Evolutionary conservation across 2,113 vertebrate genomes (phyloP).

Genomic region (Petroica traversi): DNA sequence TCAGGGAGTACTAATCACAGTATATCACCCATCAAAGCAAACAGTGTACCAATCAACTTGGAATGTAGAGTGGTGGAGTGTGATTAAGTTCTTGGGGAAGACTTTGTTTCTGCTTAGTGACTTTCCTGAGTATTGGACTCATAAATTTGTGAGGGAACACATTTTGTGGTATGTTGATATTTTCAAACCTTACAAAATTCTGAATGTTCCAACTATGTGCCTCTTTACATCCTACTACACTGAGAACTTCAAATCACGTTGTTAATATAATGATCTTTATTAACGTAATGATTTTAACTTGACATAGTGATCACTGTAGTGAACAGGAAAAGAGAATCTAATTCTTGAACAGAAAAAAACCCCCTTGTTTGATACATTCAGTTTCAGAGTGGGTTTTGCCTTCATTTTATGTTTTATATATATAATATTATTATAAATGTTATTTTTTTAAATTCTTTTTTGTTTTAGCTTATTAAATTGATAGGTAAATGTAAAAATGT

Average conservation of each 20-base stretch:
- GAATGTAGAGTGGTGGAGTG: not conserved
- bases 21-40: not conserved
- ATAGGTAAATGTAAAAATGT: not conserved
- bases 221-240: not conserved
- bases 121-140: not conserved
- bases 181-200: not conserved
- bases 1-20: not conserved
- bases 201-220: not conserved
- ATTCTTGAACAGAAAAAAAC: not conserved
- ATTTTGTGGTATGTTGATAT: not conserved
- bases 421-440: fast-evolving
- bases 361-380: not conserved
- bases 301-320: not conserved
- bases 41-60: not conserved
- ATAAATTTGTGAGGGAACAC: not conserved
- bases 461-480: not conserved
- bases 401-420: not conserved
- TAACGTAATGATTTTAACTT: not conserved
- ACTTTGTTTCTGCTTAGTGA: not conserved
- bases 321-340: not conserved
- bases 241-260: not conserved
- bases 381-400: not conserved
- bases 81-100: not conserved
- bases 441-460: not conserved
- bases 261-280: not conserved